Evolutionary conservation across 2,113 vertebrate genomes (phyloP).

Genomic region (Willisornis vidua): DNA sequence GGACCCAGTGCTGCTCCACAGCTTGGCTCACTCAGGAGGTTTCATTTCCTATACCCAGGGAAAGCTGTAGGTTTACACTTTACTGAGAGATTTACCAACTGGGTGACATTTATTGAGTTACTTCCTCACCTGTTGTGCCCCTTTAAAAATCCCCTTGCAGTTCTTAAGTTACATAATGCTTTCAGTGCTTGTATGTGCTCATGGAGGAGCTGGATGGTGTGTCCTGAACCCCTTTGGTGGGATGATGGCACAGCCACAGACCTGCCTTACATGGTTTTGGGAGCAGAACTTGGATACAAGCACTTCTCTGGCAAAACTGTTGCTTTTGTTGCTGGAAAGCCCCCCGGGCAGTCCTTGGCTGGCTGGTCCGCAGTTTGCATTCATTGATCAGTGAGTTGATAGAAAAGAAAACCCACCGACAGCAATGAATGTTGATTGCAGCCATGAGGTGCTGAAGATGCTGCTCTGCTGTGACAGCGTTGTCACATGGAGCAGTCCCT

Average conservation of each 20-base stretch:
- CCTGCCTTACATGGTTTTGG: rapidly evolving
- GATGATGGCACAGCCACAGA: neutral
- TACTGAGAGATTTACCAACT: neutral
- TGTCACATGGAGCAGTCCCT: rapidly evolving
- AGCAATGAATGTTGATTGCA: conserved; percentile 99
- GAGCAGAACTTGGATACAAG: rapidly evolving
- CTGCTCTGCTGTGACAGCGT: rapidly evolving
- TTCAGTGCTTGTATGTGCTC: neutral
- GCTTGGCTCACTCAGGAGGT: rapidly evolving
- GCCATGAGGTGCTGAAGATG: conserved; percentile 78
- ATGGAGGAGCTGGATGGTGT: rapidly evolving
- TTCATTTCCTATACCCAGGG: neutral
- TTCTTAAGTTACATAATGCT: neutral
- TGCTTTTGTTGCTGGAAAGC: rapidly evolving
- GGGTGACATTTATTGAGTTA: neutral
- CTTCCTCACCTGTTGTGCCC: neutral
- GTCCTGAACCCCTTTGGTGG: neutral
- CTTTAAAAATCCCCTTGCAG: neutral
- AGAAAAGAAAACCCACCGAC: conserved; percentile 95
- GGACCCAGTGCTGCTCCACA: neutral
- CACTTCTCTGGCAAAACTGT: neutral
- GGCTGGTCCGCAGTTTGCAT: conserved; percentile 98
- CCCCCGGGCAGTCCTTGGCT: neutral
- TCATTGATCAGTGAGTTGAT: conserved; percentile 98
- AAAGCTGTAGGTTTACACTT: neutral